These are phyloP conservation scores for Ancistrus triradiatus DNA, from an alignment of 2,113 vertebrate genomes.

Conservation along the genomic window DNA sequence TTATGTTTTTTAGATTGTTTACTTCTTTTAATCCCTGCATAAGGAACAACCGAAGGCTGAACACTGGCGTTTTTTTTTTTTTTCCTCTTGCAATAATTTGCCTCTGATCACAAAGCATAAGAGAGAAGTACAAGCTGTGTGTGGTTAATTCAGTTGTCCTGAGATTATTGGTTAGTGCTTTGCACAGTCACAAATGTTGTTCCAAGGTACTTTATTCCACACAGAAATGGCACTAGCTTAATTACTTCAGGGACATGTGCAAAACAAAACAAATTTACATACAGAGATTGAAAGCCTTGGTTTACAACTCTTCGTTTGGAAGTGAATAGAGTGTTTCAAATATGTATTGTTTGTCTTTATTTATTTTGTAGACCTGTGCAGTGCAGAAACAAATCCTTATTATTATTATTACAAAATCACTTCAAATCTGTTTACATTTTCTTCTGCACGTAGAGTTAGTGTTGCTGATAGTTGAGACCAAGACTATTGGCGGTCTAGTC, in stretches of 20 bases:
- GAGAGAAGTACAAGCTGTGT: conserved; percentile 37
- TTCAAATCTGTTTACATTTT: too few species aligned
- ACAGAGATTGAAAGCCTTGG: neutral
- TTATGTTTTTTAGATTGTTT: conserved; percentile 30
- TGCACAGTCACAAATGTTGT: conserved; percentile 8
- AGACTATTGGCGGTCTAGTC: too few species aligned
- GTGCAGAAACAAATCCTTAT: too few species aligned
- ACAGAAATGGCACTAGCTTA: neutral
- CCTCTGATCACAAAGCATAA: conserved; percentile 38
- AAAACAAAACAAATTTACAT: neutral
- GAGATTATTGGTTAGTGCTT: neutral
- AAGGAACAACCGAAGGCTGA: conserved; percentile 45
- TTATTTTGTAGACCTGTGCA: too few species aligned
- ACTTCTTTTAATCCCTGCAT: conserved; percentile 55
- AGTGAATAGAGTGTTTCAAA: too few species aligned
- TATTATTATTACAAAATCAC: too few species aligned
- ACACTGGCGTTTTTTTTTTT: conserved; percentile 43
- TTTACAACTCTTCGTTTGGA: too few species aligned
- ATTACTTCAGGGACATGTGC: neutral
- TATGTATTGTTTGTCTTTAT: too few species aligned
- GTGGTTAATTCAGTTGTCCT: conserved; percentile 13
- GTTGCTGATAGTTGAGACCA: too few species aligned
- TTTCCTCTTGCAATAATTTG: too few species aligned
- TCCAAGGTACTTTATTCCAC: conserved; percentile 2
- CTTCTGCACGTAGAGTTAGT: too few species aligned